Conservation (phyloP, 2,797 vertebrate genomes). For the Hemitrygon akajei region DNA sequence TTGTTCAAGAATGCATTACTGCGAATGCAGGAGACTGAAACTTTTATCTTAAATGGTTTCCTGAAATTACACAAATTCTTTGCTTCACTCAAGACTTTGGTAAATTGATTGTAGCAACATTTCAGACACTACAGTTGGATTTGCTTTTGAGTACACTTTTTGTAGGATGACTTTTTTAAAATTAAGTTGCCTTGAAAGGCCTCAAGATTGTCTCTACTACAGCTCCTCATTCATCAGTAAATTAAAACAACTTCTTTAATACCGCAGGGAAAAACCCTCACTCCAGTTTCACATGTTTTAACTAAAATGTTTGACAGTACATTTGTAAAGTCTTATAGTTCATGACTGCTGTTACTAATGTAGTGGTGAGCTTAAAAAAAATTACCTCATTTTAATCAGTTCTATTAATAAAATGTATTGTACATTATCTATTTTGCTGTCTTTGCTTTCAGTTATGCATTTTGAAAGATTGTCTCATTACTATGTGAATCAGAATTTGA, state of each 20-base stretch:
- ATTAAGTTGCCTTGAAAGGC: neutral
- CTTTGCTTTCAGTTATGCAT: neutral
- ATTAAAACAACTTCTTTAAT: neutral
- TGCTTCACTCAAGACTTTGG: neutral
- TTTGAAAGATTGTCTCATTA: neutral
- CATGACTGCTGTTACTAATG: slow-evolving; percentile 38
- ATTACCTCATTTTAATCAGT: slow-evolving; percentile 39
- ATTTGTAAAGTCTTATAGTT: slow-evolving; percentile 21
- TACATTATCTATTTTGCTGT: neutral
- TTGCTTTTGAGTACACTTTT: neutral
- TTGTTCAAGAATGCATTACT: neutral
- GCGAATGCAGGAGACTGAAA: neutral
- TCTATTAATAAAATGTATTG: slow-evolving; percentile 40
- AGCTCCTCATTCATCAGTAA: neutral
- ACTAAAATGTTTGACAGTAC: neutral
- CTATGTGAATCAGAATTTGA: neutral
- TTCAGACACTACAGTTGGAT: neutral
- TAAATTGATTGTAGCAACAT: neutral
- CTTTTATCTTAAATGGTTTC: neutral
- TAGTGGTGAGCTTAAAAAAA: slow-evolving; percentile 39
- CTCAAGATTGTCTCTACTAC: neutral
- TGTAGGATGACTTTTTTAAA: neutral
- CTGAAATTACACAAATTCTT: neutral
- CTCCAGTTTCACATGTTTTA: neutral
- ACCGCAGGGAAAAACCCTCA: neutral